Conservation (phyloP, 2,888 invertebrate species). For the Lacanobia wlatinum region DNA sequence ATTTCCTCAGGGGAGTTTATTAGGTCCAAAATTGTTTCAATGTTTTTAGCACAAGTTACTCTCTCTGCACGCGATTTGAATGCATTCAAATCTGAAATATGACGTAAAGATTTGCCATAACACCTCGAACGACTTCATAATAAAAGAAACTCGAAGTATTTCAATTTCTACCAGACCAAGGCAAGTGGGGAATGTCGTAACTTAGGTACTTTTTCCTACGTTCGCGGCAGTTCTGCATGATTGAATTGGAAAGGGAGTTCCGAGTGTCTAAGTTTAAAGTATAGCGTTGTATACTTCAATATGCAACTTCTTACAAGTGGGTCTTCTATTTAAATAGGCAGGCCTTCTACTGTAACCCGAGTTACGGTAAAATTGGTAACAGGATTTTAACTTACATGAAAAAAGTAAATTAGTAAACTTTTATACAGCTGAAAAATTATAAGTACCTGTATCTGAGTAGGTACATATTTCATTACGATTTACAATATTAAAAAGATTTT, state of each 20-base stretch:
- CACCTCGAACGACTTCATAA: neutral
- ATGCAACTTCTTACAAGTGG: constrained; percentile 23
- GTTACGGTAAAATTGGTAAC: neutral
- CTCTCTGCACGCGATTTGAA: too few relatives aligned
- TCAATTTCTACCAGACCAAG: constrained; percentile 12
- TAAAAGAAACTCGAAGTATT: constrained; percentile 2
- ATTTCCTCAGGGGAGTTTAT: constrained; percentile 18
- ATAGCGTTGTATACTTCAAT: neutral
- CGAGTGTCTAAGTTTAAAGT: constrained; percentile 42
- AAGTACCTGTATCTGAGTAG: too few relatives aligned
- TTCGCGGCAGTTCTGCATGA: constrained; percentile 33
- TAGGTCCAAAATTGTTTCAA: constrained; percentile 12
- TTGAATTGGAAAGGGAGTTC: constrained; percentile 55
- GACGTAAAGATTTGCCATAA: neutral
- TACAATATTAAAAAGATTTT: too few relatives aligned
- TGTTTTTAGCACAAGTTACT: neutral
- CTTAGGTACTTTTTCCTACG: constrained; percentile 30
- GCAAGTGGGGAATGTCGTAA: constrained; percentile 23
- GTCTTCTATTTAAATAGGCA: constrained; percentile 41
- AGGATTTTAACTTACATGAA: neutral
- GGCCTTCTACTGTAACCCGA: constrained; percentile 4
- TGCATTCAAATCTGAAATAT: neutral
- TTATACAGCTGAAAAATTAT: too few relatives aligned
- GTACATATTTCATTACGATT: too few relatives aligned
- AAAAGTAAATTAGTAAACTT: too few relatives aligned